Conservation (phyloP, 2,888 invertebrate genomes). For the Drosophila buzzatii region DNA sequence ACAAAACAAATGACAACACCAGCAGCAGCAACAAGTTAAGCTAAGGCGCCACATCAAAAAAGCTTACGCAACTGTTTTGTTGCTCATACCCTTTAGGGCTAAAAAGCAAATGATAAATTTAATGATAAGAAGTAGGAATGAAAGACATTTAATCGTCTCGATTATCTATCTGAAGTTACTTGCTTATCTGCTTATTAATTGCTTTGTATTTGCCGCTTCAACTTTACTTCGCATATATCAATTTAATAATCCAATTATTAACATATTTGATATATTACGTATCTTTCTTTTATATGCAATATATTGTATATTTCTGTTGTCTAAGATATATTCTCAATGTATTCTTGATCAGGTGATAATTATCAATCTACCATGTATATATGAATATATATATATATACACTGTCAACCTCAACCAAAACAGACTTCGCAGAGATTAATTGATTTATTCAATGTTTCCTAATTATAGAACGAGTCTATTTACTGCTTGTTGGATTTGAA, state of each 20-base stretch:
- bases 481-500: no score
- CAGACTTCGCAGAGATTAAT: no score
- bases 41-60: constrained; percentile 26
- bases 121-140: not conserved
- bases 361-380: no score
- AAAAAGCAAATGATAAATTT: not conserved
- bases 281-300: no score
- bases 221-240: not conserved
- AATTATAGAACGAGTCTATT: no score
- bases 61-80: constrained; percentile 20
- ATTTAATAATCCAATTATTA: not conserved
- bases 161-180: not conserved
- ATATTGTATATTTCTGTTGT: no score
- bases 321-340: no score
- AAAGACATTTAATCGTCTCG: not conserved
- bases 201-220: not conserved
- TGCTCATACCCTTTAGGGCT: constrained; percentile 17
- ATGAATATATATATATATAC: no score
- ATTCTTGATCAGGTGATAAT: no score
- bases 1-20: constrained; percentile 31
- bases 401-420: no score
- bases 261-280: no score
- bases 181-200: not conserved
- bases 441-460: no score
- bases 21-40: constrained; percentile 18